These are phyloP conservation scores for Melospiza georgiana DNA, from an alignment of 2,113 vertebrate species.

Conservation along the genomic window DNA sequence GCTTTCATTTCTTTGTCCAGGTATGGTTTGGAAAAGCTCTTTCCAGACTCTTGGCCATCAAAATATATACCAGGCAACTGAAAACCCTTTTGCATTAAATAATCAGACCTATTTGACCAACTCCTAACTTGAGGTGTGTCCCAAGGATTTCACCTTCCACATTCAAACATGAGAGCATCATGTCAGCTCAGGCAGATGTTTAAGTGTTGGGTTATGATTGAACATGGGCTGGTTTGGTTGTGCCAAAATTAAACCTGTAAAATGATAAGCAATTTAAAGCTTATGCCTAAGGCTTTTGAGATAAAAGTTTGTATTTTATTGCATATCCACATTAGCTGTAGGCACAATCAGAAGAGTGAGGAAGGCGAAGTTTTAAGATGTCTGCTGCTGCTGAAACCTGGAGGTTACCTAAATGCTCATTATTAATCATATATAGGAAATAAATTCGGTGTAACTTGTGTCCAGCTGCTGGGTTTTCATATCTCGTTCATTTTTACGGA, in stretches of 20 bases:
- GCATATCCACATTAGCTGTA: neutral
- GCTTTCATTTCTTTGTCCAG: neutral
- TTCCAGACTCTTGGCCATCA: neutral
- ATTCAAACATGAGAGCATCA: neutral
- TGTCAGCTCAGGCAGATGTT: neutral
- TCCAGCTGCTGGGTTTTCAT: neutral
- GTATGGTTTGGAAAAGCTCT: neutral
- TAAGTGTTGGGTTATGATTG: neutral
- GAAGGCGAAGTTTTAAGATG: neutral
- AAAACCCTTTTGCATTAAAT: neutral
- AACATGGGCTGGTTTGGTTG: neutral
- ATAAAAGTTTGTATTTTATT: neutral
- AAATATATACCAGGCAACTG: neutral
- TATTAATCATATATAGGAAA: neutral
- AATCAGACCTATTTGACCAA: neutral
- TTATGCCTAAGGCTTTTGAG: neutral
- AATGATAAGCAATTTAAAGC: conserved; percentile 13
- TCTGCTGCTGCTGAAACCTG: neutral
- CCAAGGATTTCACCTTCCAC: neutral
- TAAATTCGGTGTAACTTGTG: neutral
- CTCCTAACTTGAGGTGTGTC: neutral
- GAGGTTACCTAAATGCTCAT: neutral
- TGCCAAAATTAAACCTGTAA: neutral
- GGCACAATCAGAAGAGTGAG: neutral
- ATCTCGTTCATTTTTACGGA: neutral